phyloP scores from a whole-genome alignment of 1,140 invertebrate species.

The Drosophila parabipectinata region DNA sequence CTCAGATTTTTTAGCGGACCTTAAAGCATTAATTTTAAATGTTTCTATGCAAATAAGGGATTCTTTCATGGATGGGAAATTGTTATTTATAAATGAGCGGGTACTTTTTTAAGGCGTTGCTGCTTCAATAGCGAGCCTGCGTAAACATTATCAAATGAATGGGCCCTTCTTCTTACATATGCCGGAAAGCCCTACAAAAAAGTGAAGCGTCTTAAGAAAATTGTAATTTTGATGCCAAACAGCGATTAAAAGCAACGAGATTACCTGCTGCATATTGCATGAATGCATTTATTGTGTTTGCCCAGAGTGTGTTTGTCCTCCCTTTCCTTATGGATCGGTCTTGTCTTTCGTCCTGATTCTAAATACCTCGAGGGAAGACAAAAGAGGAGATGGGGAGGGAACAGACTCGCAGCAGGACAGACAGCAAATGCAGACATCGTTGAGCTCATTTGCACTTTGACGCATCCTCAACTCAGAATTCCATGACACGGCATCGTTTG shows the following conservation, averaged over 20 bases:
- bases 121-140: slow-evolving; percentile 37
- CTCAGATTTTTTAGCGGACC: neutral
- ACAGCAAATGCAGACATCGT: slow-evolving; percentile 51
- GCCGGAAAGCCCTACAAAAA: slow-evolving; percentile 2
- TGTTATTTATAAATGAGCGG: slow-evolving; percentile 21
- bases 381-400: neutral
- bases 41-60: slow-evolving; percentile 52
- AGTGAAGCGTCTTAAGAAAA: slow-evolving; percentile 69
- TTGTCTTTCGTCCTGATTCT: slow-evolving; percentile 17
- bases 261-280: slow-evolving; percentile 82
- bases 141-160: slow-evolving; percentile 58
- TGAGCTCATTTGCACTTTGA: slow-evolving; percentile 78
- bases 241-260: slow-evolving; percentile 83
- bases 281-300: slow-evolving; percentile 76
- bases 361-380: neutral
- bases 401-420: neutral
- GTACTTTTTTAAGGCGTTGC: slow-evolving; percentile 46
- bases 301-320: slow-evolving; percentile 18
- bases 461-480: slow-evolving; percentile 50
- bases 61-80: slow-evolving; percentile 34
- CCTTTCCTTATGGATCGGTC: neutral
- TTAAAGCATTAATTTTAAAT: slow-evolving; percentile 58
- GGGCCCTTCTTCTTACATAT: slow-evolving; percentile 24
- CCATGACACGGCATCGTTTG: slow-evolving; percentile 49
- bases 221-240: slow-evolving; percentile 83